A percentile compares a stretch with the other conserved stretches of the same genome.
Conservation (phyloP, 1,140 invertebrate species). For the Solen grandis region DNA sequence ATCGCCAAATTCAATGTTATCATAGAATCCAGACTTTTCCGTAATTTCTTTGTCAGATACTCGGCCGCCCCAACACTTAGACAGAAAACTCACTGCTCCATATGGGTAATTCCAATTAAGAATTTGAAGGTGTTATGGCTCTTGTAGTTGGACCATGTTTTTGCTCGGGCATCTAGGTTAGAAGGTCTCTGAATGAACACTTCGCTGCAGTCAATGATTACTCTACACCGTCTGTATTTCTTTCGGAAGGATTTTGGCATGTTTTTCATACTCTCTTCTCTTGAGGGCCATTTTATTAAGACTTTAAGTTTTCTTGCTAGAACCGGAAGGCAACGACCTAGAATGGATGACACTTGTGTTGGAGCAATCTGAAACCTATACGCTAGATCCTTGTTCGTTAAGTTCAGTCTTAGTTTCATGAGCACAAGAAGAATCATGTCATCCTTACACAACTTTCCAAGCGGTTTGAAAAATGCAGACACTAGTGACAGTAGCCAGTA, state of each 20-base stretch:
- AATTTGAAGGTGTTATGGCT: constrained; percentile 15
- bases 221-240: not conserved
- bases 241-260: constrained; percentile 28
- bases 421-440: constrained; percentile 24
- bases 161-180: constrained; percentile 14
- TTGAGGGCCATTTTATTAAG: constrained; percentile 31
- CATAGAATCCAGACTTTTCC: constrained; percentile 41
- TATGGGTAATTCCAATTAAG: constrained; percentile 29
- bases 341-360: constrained; percentile 7
- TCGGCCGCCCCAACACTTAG: constrained; percentile 49
- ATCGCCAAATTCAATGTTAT: constrained; percentile 41
- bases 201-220: constrained; percentile 41
- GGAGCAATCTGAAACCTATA: not conserved
- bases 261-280: not conserved
- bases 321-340: not conserved
- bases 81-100: constrained; percentile 14
- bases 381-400: constrained; percentile 7
- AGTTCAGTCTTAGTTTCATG: constrained; percentile 26
- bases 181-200: constrained; percentile 14
- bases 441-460: constrained; percentile 5
- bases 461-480: not conserved
- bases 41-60: constrained; percentile 54
- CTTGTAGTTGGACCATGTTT: constrained; percentile 29
- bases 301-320: not conserved
- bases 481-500: not conserved